A percentile compares a stretch with the other conserved stretches of the same genome.
Conservation (phyloP, 2,888 invertebrate genomes). For the Hirtodrosophila confusa region DNA sequence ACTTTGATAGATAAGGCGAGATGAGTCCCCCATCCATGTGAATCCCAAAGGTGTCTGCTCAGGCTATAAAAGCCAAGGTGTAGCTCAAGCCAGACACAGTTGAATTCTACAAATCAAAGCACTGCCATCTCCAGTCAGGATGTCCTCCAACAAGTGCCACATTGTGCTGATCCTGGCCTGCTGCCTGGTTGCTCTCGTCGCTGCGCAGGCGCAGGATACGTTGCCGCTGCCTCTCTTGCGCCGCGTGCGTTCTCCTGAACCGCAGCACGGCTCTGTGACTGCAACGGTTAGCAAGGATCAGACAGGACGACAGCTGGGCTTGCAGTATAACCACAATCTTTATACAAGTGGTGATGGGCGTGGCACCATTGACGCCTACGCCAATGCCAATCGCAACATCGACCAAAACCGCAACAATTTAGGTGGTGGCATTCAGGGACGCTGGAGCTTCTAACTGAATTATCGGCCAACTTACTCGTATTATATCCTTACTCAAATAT, state of each 20-base stretch:
- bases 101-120: constrained; percentile 12
- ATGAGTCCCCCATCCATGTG: constrained; percentile 2
- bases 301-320: constrained; percentile 53
- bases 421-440: constrained; percentile 57
- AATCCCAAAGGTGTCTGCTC: neutral
- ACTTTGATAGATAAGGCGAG: neutral
- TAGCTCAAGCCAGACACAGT: constrained; percentile 14
- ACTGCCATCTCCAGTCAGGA: constrained; percentile 20
- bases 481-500: neutral
- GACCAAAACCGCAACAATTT: constrained; percentile 61
- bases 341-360: constrained; percentile 63
- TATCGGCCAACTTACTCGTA: neutral
- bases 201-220: neutral
- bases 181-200: constrained; percentile 24
- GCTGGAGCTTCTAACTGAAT: constrained; percentile 49
- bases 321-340: constrained; percentile 72
- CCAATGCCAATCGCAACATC: constrained; percentile 64
- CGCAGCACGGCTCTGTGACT: constrained; percentile 46
- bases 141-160: constrained; percentile 41
- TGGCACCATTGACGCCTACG: constrained; percentile 69
- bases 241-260: constrained; percentile 14
- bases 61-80: constrained; percentile 28
- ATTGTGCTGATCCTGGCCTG: constrained; percentile 39
- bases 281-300: constrained; percentile 47
- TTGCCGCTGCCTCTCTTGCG: neutral